A percentile compares a stretch with the other conserved stretches of the same genome.
Conservation (phyloP, 2,113 vertebrate genomes). For the Lophotis ruficrista region DNA sequence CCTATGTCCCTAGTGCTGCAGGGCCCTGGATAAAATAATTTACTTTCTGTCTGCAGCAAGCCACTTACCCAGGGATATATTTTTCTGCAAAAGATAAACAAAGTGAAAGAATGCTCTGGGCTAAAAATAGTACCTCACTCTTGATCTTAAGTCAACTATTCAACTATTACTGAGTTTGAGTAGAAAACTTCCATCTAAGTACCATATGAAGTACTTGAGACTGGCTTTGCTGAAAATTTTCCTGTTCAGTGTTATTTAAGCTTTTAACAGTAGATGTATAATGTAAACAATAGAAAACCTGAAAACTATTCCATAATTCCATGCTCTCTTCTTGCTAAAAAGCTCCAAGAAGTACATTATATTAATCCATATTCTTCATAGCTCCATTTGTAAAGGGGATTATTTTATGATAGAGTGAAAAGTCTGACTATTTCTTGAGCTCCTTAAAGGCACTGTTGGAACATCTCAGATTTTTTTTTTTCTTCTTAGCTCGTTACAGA, state of each 20-base stretch:
- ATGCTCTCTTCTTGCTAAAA: background rate
- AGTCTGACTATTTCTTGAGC: background rate
- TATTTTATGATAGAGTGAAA: background rate
- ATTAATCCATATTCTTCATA: background rate
- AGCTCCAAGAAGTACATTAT: background rate
- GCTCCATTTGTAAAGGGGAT: background rate
- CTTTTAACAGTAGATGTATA: background rate
- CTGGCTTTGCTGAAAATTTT: background rate
- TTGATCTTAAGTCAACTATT: background rate
- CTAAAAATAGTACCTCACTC: background rate
- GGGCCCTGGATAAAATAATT: background rate
- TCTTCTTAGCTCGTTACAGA: background rate
- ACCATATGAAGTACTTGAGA: background rate
- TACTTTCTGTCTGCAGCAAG: background rate
- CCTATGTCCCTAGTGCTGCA: background rate
- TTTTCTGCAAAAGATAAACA: background rate
- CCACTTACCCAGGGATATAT: background rate
- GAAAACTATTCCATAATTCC: background rate
- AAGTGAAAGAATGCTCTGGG: background rate
- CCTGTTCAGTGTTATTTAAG: background rate
- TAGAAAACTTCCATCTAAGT: background rate
- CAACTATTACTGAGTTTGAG: background rate
- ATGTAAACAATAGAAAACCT: background rate
- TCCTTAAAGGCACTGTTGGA: background rate
- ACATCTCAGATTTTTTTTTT: background rate